A percentile compares a stretch with the other conserved stretches of the same genome.
phyloP scores from a whole-genome alignment of 2,113 vertebrate species.

The Crotalus horridus region DNA sequence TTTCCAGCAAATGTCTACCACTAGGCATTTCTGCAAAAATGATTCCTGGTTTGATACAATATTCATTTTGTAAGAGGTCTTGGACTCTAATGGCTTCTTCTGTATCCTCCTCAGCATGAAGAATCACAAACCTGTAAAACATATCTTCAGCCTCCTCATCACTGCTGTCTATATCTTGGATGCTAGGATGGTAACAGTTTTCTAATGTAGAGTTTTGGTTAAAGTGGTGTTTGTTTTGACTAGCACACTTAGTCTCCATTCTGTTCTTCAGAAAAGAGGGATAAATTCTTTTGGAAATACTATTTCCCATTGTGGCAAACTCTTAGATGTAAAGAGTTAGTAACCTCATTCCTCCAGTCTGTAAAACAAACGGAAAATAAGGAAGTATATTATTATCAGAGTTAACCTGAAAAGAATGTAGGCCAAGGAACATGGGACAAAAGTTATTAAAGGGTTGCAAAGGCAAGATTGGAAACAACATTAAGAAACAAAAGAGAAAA shows the following conservation, averaged over 20 bases:
- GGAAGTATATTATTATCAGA: background rate
- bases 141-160: background rate
- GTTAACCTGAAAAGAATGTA: background rate
- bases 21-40: constrained; percentile 58
- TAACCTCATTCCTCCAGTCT: constrained; percentile 29
- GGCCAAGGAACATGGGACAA: background rate
- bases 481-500: background rate
- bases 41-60: constrained; percentile 56
- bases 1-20: constrained; percentile 56
- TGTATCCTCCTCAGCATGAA: constrained; percentile 40
- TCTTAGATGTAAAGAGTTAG: background rate
- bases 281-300: constrained; percentile 40
- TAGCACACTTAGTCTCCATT: constrained; percentile 24
- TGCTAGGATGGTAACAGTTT: background rate
- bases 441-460: constrained; percentile 9
- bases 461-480: background rate
- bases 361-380: constrained; percentile 18
- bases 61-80: constrained; percentile 51
- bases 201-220: constrained; percentile 11
- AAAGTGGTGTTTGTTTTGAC: background rate
- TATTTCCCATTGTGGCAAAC: constrained; percentile 18
- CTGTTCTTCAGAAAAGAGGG: constrained; percentile 17
- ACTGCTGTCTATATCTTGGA: constrained; percentile 5
- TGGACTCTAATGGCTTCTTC: constrained; percentile 46
- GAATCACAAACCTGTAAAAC: constrained; percentile 61